phyloP scores from a whole-genome alignment of 35 echinoderm and acorn worm genomes.

The Heliocidaris tuberculata region DNA sequence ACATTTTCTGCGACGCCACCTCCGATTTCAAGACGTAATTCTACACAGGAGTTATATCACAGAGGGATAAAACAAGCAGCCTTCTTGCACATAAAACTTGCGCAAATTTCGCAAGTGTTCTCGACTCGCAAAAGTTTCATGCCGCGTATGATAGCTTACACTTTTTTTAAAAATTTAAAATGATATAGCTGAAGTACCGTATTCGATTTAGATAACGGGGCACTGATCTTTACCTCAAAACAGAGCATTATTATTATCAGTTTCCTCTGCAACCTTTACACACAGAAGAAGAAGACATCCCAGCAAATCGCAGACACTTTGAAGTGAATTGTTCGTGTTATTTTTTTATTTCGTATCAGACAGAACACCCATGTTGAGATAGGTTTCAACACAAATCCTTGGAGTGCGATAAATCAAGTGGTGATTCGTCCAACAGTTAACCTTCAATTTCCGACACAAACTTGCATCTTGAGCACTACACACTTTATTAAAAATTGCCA shows the following conservation, averaged over 20 bases:
- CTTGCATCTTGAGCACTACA: not conserved
- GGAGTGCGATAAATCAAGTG: not conserved
- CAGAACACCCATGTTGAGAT: not conserved
- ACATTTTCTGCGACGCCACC: no score
- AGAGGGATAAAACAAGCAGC: no score
- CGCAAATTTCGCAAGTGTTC: no score
- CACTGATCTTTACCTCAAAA: no score
- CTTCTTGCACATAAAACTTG: no score
- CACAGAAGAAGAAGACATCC: not conserved
- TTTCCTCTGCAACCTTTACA: not conserved
- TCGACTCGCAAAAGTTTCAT: no score
- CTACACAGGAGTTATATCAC: no score
- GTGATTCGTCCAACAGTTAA: not conserved
- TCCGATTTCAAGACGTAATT: no score
- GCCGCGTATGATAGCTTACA: no score
- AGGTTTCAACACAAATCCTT: not conserved
- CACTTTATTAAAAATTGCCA: not conserved
- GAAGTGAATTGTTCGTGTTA: not conserved
- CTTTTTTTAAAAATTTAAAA: no score
- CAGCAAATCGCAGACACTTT: not conserved
- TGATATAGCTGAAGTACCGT: no score
- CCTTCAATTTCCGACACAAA: not conserved
- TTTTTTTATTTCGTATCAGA: not conserved
- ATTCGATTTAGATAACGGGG: no score
- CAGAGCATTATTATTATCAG: not conserved